A percentile compares a stretch with the other conserved stretches of the same genome.
Conservation (phyloP, 2,797 vertebrate genomes). For the Sebastes taczanowskii region DNA sequence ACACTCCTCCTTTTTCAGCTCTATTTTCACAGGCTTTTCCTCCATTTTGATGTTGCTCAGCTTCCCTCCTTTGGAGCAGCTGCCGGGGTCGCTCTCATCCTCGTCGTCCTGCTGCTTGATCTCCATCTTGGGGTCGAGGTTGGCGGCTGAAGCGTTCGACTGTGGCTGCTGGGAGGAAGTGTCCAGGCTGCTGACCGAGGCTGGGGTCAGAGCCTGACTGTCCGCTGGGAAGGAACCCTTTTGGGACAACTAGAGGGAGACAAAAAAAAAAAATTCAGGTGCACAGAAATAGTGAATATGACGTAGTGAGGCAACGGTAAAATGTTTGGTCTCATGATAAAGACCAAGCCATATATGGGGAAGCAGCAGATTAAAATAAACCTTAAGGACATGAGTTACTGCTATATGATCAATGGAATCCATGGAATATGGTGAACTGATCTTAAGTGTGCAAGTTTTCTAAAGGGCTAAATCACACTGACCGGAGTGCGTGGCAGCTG, state of each 20-base stretch:
- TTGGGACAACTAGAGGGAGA: constrained; percentile 88
- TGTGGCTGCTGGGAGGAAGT: constrained; percentile 89
- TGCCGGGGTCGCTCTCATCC: constrained; percentile 72
- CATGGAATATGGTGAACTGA: neutral
- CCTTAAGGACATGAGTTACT: neutral
- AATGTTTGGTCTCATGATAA: neutral
- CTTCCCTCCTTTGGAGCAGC: constrained; percentile 82
- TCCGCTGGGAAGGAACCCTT: constrained; percentile 90
- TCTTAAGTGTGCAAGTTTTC: neutral
- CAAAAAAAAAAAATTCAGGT: neutral
- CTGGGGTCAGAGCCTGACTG: constrained; percentile 91
- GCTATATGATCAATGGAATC: neutral
- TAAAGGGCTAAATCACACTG: constrained; percentile 67
- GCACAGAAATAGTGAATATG: neutral
- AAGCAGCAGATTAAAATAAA: neutral
- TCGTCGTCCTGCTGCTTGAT: constrained; percentile 90
- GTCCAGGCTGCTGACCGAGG: constrained; percentile 90
- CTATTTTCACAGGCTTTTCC: constrained; percentile 84
- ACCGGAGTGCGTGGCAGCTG: constrained; percentile 94
- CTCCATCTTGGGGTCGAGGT: constrained; percentile 89
- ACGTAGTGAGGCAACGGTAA: neutral
- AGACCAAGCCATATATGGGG: neutral
- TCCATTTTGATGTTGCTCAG: constrained; percentile 86
- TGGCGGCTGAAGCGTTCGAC: constrained; percentile 81
- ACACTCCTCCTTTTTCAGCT: constrained; percentile 81